phyloP scores from a whole-genome alignment of 2,888 invertebrate genomes.

The Acanthosepion pharaonis region DNA sequence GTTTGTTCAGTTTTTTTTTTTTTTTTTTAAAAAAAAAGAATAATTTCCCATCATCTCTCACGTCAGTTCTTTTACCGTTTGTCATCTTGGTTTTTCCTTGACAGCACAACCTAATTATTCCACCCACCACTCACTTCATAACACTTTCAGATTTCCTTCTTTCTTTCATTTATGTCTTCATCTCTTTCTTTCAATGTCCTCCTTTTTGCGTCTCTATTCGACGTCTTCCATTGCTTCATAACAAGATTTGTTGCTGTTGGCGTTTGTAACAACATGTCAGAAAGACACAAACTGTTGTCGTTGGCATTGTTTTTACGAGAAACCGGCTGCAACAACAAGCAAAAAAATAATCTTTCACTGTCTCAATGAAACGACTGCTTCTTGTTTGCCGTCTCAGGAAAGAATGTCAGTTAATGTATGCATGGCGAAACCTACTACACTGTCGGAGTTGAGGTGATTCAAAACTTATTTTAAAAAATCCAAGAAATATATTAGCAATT shows the following conservation, averaged over 20 bases:
- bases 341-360: neutral
- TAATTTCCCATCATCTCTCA: neutral
- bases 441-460: neutral
- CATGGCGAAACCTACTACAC: neutral
- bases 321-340: neutral
- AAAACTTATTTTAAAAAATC: no score
- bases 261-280: neutral
- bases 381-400: neutral
- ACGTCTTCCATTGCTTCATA: neutral
- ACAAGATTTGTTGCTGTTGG: neutral
- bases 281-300: neutral
- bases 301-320: neutral
- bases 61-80: neutral
- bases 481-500: no score
- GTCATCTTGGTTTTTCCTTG: no score
- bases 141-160: neutral
- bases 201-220: neutral
- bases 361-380: neutral
- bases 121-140: no score
- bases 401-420: neutral
- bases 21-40: no score
- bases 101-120: no score
- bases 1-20: no score
- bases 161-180: neutral
- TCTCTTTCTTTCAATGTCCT: neutral